Conservation (phyloP, 1,140 invertebrate species). For the Heliconius hermathena region DNA sequence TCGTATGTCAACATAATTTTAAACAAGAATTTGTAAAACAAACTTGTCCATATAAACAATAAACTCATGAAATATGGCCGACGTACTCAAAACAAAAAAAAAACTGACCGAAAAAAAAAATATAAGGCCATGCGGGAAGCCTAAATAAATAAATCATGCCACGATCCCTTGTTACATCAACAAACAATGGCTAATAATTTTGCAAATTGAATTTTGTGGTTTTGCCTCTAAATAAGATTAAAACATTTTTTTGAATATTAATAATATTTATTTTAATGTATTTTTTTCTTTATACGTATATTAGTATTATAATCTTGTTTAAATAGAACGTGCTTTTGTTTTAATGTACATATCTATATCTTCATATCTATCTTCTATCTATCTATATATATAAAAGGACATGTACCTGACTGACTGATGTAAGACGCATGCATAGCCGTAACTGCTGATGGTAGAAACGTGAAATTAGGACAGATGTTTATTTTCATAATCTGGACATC, state of each 20-base stretch:
- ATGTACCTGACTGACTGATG: too few species aligned
- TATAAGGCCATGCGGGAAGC: constrained; percentile 34
- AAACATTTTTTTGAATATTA: constrained; percentile 8
- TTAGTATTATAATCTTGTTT: too few species aligned
- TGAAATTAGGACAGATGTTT: too few species aligned
- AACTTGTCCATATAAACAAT: constrained; percentile 28
- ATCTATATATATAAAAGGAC: too few species aligned
- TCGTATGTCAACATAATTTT: background rate
- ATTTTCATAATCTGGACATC: too few species aligned
- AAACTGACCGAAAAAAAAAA: constrained; percentile 16
- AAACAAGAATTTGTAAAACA: constrained; percentile 3
- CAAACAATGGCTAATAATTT: constrained; percentile 44
- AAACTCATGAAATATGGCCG: constrained; percentile 31
- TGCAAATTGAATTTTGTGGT: constrained; percentile 40
- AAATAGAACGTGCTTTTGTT: too few species aligned
- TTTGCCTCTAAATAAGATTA: constrained; percentile 26
- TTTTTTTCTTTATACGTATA: too few species aligned
- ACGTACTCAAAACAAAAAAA: constrained; percentile 27
- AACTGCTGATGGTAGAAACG: too few species aligned
- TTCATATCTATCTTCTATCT: too few species aligned
- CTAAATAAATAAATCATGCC: constrained; percentile 47
- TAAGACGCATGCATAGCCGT: too few species aligned
- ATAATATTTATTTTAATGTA: background rate
- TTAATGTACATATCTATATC: too few species aligned
- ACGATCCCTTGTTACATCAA: constrained; percentile 38